Conservation (phyloP, 1,140 invertebrate species). For the Conus betulinus region DNA sequence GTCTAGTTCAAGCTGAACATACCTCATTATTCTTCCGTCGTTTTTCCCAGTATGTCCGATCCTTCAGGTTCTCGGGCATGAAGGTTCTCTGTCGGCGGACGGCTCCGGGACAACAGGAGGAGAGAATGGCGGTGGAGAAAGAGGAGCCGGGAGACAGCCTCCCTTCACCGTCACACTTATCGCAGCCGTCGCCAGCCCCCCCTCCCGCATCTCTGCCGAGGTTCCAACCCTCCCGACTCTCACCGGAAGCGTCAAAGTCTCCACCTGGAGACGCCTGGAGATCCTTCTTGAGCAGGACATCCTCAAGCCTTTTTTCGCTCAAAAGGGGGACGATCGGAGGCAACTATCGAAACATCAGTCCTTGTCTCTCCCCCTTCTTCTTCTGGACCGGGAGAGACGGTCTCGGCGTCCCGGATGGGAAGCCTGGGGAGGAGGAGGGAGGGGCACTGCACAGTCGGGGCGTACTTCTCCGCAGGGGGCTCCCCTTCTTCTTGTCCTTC, state of each 20-base stretch:
- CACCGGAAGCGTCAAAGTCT: not conserved
- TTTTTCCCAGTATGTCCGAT: constrained; percentile 97
- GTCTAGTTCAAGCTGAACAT: not conserved
- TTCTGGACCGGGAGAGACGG: not conserved
- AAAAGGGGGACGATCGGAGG: not conserved
- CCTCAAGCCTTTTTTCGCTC: too few species aligned
- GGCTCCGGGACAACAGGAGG: not conserved
- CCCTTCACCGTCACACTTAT: not conserved
- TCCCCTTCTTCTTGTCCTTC: not conserved
- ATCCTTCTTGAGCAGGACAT: not conserved
- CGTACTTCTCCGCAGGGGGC: not conserved
- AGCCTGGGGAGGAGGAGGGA: not conserved
- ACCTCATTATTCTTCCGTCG: constrained; percentile 93
- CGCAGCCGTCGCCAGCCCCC: not conserved
- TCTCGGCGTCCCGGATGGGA: not conserved
- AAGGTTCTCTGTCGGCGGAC: not conserved
- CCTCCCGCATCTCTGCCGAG: not conserved
- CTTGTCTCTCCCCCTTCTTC: not conserved
- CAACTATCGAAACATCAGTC: too few species aligned
- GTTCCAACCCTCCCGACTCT: not conserved
- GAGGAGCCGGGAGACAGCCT: too few species aligned
- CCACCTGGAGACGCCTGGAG: not conserved
- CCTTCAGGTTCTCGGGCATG: constrained; percentile 95
- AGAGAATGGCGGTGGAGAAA: not conserved
- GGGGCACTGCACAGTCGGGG: not conserved